Evolutionary conservation across 2,797 vertebrate genomes (phyloP).

Genomic region (Cygnus olor): DNA sequence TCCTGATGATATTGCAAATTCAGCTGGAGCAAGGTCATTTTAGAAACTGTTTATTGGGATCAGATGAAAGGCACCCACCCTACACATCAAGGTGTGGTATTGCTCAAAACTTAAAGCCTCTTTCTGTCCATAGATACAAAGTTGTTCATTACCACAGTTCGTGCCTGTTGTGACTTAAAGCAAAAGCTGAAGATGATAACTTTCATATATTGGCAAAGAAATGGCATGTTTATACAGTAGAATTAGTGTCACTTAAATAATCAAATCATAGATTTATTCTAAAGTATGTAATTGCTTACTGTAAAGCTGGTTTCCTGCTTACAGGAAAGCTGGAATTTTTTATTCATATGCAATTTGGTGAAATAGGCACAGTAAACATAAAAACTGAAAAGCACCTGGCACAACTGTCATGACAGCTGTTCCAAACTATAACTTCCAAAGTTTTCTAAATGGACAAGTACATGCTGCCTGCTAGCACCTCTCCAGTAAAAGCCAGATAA

Average conservation of each 20-base stretch:
- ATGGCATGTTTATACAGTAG: neutral
- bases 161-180: neutral
- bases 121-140: neutral
- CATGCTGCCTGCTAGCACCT: neutral
- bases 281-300: neutral
- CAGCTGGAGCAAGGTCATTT: neutral
- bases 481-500: neutral
- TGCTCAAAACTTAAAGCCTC: neutral
- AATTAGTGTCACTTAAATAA: neutral
- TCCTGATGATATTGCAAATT: neutral
- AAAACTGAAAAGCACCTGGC: neutral
- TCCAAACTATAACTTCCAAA: neutral
- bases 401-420: neutral
- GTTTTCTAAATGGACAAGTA: neutral
- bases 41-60: neutral
- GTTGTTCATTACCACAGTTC: neutral
- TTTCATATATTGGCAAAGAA: neutral
- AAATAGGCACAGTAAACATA: neutral
- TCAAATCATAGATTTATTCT: neutral
- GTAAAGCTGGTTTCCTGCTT: neutral
- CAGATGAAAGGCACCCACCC: neutral
- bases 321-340: neutral
- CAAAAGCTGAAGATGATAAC: neutral
- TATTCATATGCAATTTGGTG: neutral
- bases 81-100: neutral